A percentile compares a stretch with the other conserved stretches of the same genome.
Conservation (phyloP, 2,113 vertebrate genomes). For the Baryphthengus martii region DNA sequence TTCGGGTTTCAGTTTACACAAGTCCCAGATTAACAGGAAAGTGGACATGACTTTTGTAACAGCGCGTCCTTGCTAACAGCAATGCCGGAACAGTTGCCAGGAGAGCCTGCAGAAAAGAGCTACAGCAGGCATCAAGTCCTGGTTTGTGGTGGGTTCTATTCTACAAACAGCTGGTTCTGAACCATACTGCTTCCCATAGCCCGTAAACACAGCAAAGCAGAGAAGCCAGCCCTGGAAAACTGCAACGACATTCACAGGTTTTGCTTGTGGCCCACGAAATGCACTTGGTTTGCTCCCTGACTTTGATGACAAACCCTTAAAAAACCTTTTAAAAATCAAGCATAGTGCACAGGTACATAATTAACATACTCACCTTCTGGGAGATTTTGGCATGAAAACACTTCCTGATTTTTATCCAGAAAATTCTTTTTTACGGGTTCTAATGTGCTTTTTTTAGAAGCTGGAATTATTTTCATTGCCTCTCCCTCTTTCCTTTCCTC, state of each 20-base stretch:
- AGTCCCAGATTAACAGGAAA: slow-evolving; percentile 32
- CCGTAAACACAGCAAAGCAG: not conserved
- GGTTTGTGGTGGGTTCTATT: not conserved
- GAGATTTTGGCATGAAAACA: not conserved
- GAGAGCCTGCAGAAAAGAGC: not conserved
- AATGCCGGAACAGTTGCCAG: not conserved
- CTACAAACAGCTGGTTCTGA: not conserved
- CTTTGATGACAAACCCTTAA: not conserved
- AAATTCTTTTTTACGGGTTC: not conserved
- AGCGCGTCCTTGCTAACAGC: not conserved
- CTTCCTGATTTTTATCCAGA: not conserved
- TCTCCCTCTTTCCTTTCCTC: not conserved
- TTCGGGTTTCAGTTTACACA: slow-evolving; percentile 37
- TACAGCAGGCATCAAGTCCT: not conserved
- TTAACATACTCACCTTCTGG: not conserved
- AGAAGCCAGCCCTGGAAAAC: not conserved
- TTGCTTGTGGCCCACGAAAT: not conserved
- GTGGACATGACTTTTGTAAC: slow-evolving; percentile 16
- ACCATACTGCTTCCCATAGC: not conserved
- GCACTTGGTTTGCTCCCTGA: not conserved
- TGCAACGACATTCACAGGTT: not conserved
- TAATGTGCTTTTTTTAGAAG: not conserved
- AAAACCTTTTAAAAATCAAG: not conserved
- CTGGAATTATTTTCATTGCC: not conserved
- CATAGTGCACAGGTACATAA: not conserved